Evolutionary conservation across 2,888 invertebrate genomes (phyloP).

Genomic region (Coremacera marginata): DNA sequence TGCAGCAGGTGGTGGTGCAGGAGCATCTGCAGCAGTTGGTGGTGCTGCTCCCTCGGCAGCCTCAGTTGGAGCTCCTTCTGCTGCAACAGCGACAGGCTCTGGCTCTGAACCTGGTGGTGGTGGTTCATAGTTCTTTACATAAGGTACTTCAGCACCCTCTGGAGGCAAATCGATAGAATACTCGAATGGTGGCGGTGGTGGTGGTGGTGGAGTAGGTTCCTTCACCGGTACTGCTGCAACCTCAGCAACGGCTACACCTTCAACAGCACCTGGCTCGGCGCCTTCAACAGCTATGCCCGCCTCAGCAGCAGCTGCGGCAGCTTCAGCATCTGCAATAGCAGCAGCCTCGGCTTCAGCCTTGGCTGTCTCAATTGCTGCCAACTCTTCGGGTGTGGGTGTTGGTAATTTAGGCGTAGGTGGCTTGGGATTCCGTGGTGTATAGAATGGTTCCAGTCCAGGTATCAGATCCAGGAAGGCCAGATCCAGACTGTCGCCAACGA

Average conservation of each 20-base stretch:
- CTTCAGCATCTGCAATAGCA: constrained; percentile 57
- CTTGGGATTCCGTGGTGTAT: constrained; percentile 68
- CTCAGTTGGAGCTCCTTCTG: constrained; percentile 50
- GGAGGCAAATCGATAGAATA: constrained; percentile 69
- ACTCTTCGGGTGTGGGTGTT: constrained; percentile 65
- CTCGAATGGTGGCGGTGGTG: constrained; percentile 69
- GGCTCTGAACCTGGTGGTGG: constrained; percentile 67
- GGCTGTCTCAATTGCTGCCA: constrained; percentile 65
- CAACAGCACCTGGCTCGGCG: constrained; percentile 54
- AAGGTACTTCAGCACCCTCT: constrained; percentile 70
- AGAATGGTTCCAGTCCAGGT: constrained; percentile 73
- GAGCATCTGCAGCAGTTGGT: constrained; percentile 47
- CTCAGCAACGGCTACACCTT: constrained; percentile 55
- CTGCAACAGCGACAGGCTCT: constrained; percentile 54
- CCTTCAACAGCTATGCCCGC: constrained; percentile 57
- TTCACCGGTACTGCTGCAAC: constrained; percentile 63
- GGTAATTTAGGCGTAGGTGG: constrained; percentile 68
- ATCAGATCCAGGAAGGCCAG: constrained; percentile 89
- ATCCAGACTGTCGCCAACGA: constrained; percentile 94
- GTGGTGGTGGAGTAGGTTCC: constrained; percentile 67
- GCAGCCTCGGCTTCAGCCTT: constrained; percentile 62
- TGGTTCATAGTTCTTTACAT: constrained; percentile 68
- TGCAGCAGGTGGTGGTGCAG: constrained; percentile 50
- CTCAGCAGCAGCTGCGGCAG: constrained; percentile 50
- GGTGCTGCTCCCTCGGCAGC: constrained; percentile 48